These are phyloP conservation scores for Rhadinocentrus ornatus DNA, from an alignment of 2,797 vertebrate species.

Conservation along the genomic window DNA sequence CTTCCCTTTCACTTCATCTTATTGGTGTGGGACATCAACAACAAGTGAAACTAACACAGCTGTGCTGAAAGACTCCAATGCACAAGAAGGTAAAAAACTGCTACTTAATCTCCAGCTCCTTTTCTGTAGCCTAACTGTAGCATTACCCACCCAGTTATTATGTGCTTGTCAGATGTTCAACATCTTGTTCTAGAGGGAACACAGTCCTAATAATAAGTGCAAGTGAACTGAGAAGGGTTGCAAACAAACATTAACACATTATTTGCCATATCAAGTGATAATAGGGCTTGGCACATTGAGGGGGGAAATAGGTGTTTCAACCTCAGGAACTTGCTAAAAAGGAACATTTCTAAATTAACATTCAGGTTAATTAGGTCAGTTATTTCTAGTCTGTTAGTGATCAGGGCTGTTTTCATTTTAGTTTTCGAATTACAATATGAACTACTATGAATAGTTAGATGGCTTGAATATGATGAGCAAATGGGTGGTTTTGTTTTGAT, in stretches of 20 bases:
- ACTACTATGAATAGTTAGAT: background rate
- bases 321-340: slow-evolving; percentile 28
- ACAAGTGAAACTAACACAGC: slow-evolving; percentile 55
- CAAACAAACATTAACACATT: slow-evolving; percentile 66
- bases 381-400: slow-evolving; percentile 26
- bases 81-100: slow-evolving; percentile 69
- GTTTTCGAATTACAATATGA: background rate
- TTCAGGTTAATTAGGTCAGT: background rate
- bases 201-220: slow-evolving; percentile 34
- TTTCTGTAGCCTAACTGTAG: background rate
- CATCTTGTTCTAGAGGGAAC: slow-evolving; percentile 25
- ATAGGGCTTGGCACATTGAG: slow-evolving; percentile 35
- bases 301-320: slow-evolving; percentile 10
- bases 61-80: slow-evolving; percentile 67
- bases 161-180: slow-evolving; percentile 31
- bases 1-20: slow-evolving; percentile 91
- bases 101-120: slow-evolving; percentile 5
- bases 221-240: slow-evolving; percentile 46
- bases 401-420: background rate
- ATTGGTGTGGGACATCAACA: slow-evolving; percentile 88
- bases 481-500: background rate
- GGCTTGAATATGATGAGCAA: background rate
- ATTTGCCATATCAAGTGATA: slow-evolving; percentile 46
- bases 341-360: slow-evolving; percentile 36
- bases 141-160: background rate